Base-by-base conservation (phyloP, 1,140 invertebrate genomes). In the Drosophila nigrodunni region DNA sequence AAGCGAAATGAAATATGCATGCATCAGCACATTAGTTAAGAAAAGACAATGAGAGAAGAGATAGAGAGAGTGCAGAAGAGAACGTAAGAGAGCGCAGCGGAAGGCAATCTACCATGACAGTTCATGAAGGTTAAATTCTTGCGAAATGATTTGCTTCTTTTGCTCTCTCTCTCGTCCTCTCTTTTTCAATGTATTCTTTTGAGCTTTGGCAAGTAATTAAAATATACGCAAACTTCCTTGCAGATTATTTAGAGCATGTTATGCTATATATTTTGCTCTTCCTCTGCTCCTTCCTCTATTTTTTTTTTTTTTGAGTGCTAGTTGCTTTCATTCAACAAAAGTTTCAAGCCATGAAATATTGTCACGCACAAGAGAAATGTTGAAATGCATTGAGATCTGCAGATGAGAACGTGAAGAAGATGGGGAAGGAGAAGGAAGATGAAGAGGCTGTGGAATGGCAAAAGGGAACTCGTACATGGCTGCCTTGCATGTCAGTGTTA, bases 71-170 rank as follows among this genome's bases (percentile, higher is more conserved):
- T 9, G 58, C 35, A 1, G 15, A 21, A 43, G 18, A 35, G 39
- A 30, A 30, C 25, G 25, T 6, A 30, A 4, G 41, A 64, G 34
- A 44, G 8, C 13, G 13, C 47, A 61, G 54, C 34, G 62, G 58
- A 50, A 75, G 43, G 85, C 85, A 89, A 88, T 89, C 83, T 78
- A 83, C 70, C 85, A 78, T 89, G 83, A 76, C 83, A 89, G 74
- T 89, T 89, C 80, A 67, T 60, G 85, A 88, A 88, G 83, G 83
- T 88, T 88, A 80, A 88, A 83, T 88, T 88, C 83, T 88, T 88
- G 73, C 58, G 77, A 83, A 88, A 82, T 82, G 72, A 81, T 86
- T 86, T 87, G 35, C 11, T 55, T 67, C 21, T 47, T n/a, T 44
- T 1, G 18, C 18, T 21, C 18, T 60, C 15, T 46, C 8, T 13